A percentile compares a stretch with the other conserved stretches of the same genome.
Evolutionary conservation across 92 coral and sea anemone species (phyloP).

Genomic region (Nematostella vectensis): DNA sequence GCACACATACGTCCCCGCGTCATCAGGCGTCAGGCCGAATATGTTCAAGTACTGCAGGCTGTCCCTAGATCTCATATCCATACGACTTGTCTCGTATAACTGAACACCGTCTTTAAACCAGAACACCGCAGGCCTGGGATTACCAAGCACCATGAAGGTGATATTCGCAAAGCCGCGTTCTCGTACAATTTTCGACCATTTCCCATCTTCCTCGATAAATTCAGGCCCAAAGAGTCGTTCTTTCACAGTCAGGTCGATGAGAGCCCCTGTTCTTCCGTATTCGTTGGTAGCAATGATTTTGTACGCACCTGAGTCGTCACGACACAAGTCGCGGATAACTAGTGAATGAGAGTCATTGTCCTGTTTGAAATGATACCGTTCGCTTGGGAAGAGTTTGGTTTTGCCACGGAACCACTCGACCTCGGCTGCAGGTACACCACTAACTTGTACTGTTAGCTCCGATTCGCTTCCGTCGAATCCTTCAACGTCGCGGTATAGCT

Average conservation of each 20-base stretch:
- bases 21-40: conserved; percentile 53
- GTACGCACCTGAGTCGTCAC: conserved; percentile 72
- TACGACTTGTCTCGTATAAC: conserved; percentile 38
- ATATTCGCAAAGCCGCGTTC: conserved; percentile 47
- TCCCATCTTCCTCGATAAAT: conserved; percentile 52
- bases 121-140: conserved; percentile 66
- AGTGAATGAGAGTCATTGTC: conserved; percentile 68
- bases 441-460: conserved; percentile 56
- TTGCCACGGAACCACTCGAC: conserved; percentile 88
- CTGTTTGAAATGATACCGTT: conserved; percentile 49
- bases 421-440: conserved; percentile 57
- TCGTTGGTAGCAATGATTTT: conserved; percentile 69
- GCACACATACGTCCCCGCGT: conserved; percentile 71
- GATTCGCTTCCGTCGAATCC: conserved; percentile 64
- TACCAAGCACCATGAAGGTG: conserved; percentile 38
- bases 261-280: conserved; percentile 70
- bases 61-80: conserved; percentile 52
- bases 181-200: conserved; percentile 28
- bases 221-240: conserved; percentile 55
- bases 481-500: conserved; percentile 50
- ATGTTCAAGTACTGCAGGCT: conserved; percentile 59
- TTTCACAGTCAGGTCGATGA: conserved; percentile 43
- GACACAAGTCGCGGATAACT: conserved; percentile 49
- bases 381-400: conserved; percentile 61
- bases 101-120: conserved; percentile 74